Base-by-base conservation (phyloP, 2,113 vertebrate species). In the Oreocharis arfaki region DNA sequence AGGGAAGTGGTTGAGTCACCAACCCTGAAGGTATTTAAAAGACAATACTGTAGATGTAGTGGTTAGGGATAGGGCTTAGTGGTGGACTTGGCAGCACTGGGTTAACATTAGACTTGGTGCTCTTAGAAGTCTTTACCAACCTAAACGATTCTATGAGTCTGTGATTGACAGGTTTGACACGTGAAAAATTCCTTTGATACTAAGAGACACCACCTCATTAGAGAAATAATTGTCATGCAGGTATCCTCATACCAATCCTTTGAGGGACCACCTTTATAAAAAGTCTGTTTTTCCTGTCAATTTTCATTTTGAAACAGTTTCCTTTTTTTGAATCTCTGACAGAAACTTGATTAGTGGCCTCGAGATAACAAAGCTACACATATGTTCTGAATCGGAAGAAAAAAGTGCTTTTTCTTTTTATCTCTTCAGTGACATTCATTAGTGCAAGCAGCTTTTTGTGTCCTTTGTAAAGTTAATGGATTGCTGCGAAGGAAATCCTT, bases 391-490 rank as follows among this genome's bases (percentile, higher is more conserved):
- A 60, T 56, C 24, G 84, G n/a, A 94, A 79, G n/a, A 53, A 65
- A 88, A 46, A 88, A 56, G 4, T 24, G n/a, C 2, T 47, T 95
- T 69, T 87, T 33, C 9, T 59, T 93, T 70, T 57, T 77, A 69
- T 75, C 69, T 94, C 52, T 85, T 64, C 63, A 65, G 83, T 78
- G 79, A 47, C 64, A 89, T 75, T 89, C 71, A 84, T 96, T 93
- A 93, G 24, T 18, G 50, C 24, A 68, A 60, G 26, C 33, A 89
- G 73, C 44, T 89, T 85, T 77, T 71, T 7, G 4, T 71, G 49
- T 90, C 55, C 71, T 96, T 89, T 90, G 74, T 92, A 65, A 84
- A 92, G 41, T 89, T 89, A 90, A 93, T 87, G 80, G 57, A 74
- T 55, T 93, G 26, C 37, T 94, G 33, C 15, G 69, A 77, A 85